phyloP scores from a whole-genome alignment of 2,888 invertebrate genomes.

The Parascotia fuliginaria region DNA sequence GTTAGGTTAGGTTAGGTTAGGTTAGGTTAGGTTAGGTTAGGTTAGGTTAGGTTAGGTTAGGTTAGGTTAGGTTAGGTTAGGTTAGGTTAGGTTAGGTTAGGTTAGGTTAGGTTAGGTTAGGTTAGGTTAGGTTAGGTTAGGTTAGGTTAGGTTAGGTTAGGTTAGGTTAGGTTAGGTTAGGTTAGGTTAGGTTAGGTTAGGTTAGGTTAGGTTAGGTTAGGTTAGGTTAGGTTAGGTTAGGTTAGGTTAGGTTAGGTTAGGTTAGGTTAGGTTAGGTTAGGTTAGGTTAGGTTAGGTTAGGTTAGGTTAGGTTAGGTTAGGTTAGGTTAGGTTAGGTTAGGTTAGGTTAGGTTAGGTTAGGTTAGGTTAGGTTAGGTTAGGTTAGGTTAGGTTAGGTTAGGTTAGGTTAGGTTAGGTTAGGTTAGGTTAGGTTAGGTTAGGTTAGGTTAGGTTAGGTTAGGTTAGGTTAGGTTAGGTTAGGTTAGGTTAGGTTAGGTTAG shows the following conservation, averaged over 20 bases:
- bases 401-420: too few species aligned
- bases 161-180: slow-evolving; percentile 15
- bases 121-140: slow-evolving; percentile 24
- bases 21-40: slow-evolving; percentile 9
- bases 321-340: slow-evolving; percentile 16
- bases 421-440: too few species aligned
- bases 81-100: slow-evolving; percentile 18
- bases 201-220: slow-evolving; percentile 18
- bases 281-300: slow-evolving; percentile 16
- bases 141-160: slow-evolving; percentile 19
- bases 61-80: slow-evolving; percentile 13
- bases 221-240: slow-evolving; percentile 20
- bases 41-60: slow-evolving; percentile 12
- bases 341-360: slow-evolving; percentile 5
- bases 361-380: slow-evolving; percentile 5
- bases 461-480: too few species aligned
- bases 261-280: slow-evolving; percentile 24
- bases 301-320: slow-evolving; percentile 17
- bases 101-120: slow-evolving; percentile 11
- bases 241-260: slow-evolving; percentile 25
- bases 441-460: too few species aligned
- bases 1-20: slow-evolving; percentile 12
- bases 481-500: too few species aligned
- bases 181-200: slow-evolving; percentile 23
- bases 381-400: background rate